Conservation (phyloP, 2,888 invertebrate genomes). For the Oscheius sp. region DNA sequence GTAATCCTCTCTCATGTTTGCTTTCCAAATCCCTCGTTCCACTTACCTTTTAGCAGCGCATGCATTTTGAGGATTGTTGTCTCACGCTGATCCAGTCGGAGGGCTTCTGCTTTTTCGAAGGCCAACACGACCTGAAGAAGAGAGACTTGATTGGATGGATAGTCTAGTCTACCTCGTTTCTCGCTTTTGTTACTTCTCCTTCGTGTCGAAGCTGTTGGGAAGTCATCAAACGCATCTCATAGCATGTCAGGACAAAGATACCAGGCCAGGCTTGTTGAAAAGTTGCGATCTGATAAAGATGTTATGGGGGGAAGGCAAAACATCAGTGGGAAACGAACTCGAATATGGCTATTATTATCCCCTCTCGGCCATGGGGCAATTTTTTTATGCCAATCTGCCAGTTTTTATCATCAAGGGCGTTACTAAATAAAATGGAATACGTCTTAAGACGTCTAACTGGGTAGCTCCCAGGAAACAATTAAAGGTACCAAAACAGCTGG, state of each 20-base stretch:
- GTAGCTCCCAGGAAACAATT: no score
- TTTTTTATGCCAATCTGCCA: no score
- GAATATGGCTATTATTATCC: no score
- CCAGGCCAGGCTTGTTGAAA: constrained; percentile 47
- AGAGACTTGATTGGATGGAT: not conserved
- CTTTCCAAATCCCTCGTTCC: no score
- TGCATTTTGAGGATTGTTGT: constrained; percentile 48
- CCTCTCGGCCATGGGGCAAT: no score
- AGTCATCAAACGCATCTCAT: constrained; percentile 37
- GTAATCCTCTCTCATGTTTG: not conserved
- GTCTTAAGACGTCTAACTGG: no score
- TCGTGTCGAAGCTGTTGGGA: constrained; percentile 21
- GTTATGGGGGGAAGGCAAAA: not conserved
- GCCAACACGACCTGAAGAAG: constrained; percentile 33
- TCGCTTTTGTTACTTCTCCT: constrained; percentile 24
- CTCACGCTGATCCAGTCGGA: constrained; percentile 52
- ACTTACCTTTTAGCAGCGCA: constrained; percentile 50
- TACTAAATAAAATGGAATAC: no score
- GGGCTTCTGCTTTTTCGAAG: constrained; percentile 43
- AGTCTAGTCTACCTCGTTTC: constrained; percentile 31
- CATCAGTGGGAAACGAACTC: not conserved
- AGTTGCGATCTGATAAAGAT: constrained; percentile 26
- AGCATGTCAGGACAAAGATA: constrained; percentile 36
- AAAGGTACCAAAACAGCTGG: not conserved
- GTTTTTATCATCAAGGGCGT: no score